Percentiles rank a stretch among this genome's conserved stretches.
These are phyloP conservation scores for Matsumurasca onukii DNA, from an alignment of 1,140 invertebrate genomes.

Conservation along the genomic window DNA sequence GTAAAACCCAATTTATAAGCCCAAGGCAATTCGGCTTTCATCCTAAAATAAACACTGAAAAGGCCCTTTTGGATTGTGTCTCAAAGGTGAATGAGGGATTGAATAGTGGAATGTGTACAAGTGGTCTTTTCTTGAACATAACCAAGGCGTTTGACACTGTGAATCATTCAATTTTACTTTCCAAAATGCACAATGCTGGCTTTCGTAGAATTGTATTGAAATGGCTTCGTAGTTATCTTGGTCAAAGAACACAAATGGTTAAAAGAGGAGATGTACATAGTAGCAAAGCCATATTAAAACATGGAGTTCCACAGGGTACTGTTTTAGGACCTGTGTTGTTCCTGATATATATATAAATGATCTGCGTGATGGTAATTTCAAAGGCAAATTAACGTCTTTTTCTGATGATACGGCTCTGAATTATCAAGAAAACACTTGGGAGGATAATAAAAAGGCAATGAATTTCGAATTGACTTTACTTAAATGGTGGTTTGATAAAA, in stretches of 20 bases:
- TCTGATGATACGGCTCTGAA: too few species aligned
- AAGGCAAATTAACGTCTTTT: too few species aligned
- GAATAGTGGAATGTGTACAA: neutral
- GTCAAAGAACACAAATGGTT: neutral
- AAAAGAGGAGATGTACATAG: too few species aligned
- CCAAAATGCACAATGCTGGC: slow-evolving; percentile 14
- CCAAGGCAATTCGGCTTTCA: neutral
- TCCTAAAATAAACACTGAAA: neutral
- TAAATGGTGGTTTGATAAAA: too few species aligned
- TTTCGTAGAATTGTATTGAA: neutral
- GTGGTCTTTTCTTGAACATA: neutral
- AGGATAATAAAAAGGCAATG: too few species aligned
- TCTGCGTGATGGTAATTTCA: too few species aligned
- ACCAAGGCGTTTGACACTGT: slow-evolving; percentile 1
- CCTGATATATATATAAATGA: too few species aligned
- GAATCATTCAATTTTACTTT: neutral
- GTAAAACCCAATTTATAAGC: neutral
- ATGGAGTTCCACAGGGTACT: too few species aligned
- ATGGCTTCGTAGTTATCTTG: neutral
- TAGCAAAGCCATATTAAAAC: too few species aligned
- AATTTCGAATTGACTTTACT: too few species aligned
- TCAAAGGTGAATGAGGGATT: neutral
- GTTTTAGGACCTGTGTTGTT: too few species aligned
- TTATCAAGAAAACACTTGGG: too few species aligned
- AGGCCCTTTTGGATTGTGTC: neutral